Evolutionary conservation across 1,140 invertebrate species (phyloP), one percentile per base, ranked within the genome.

Genomic region (Drosophila kohkoa): DNA sequence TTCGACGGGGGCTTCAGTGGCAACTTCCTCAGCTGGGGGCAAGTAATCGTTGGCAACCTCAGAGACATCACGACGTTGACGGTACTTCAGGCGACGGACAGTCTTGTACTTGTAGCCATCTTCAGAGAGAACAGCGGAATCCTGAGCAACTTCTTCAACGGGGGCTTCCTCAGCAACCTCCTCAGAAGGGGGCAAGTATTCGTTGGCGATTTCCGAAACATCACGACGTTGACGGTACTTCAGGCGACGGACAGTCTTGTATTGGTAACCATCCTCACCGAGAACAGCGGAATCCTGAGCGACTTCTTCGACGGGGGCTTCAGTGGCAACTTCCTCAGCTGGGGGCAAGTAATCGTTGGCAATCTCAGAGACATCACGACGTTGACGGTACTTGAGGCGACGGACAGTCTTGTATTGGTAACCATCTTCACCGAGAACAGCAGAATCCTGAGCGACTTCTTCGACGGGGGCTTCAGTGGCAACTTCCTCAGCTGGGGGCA

Each of bases 151-250:
- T n/a, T 78, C 73, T 7, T 79, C 70, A 3, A 72, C 2, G 0
- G 74, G 54, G 6, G 62, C 78, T 15, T 81, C 72, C 11, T 66
- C 7, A n/a, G 25, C 70, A 16, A 58, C 59, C 16, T 85, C 79
- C 20, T 85, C 79, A 30, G 72, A 5, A 3, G 81, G 79, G 5
- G 81, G 81, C 58, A 85, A 59, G 62, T 85, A 85, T 0, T 85
- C 81, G 30, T 69, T 78, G 51, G 75, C 69, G 11, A 81, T 71
- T 54, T 88, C 81, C 0, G 79, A 79, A 0, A 88, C 85, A 80
- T 88, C 85, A 75, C 85, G 81, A 64, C 85, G 81, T 2, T 85
- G 85, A 25, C 85, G 81, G 58, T 75, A 75, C 51, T 79, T 85
- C 38, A 82, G 35, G 11, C 81, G 81, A 15, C 79, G 82, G 0